Evolutionary conservation across 2,797 vertebrate species (phyloP).

Genomic region (Spizella passerina): DNA sequence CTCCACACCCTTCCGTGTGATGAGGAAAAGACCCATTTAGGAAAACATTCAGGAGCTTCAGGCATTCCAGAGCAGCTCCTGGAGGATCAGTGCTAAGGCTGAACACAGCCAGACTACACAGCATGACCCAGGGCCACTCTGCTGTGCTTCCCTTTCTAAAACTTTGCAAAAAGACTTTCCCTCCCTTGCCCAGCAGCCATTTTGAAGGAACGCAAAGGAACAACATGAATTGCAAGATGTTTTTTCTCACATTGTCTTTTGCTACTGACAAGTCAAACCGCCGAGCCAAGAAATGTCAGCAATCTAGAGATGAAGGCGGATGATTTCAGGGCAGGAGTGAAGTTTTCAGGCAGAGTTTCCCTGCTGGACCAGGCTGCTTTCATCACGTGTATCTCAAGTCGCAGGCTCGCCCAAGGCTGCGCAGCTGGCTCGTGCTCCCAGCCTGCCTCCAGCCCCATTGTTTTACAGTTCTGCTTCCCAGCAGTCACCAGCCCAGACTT

Average conservation of each 20-base stretch:
- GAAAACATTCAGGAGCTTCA: neutral
- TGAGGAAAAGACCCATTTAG: neutral
- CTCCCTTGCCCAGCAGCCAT: neutral
- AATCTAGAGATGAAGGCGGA: conserved; percentile 6
- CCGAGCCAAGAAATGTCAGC: conserved; percentile 27
- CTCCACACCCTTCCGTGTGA: conserved; percentile 2
- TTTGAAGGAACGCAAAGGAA: conserved; percentile 3
- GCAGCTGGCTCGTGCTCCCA: neutral
- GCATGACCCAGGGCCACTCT: neutral
- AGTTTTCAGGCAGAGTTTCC: conserved; percentile 14
- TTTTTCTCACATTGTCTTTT: conserved; percentile 42
- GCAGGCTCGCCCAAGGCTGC: conserved; percentile 10
- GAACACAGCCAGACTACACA: neutral
- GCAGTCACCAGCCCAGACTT: neutral
- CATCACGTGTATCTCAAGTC: neutral
- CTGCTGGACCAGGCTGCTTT: conserved; percentile 12
- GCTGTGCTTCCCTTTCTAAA: neutral
- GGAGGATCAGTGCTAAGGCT: neutral
- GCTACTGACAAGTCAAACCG: conserved; percentile 6
- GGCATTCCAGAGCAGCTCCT: conserved; percentile 13
- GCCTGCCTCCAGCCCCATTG: neutral
- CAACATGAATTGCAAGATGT: conserved; percentile 21
- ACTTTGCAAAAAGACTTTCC: neutral
- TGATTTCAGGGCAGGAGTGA: neutral
- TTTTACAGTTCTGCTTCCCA: conserved; percentile 8